Conservation (phyloP, 1,140 invertebrate genomes). For the Cydia fagiglandana region DNA sequence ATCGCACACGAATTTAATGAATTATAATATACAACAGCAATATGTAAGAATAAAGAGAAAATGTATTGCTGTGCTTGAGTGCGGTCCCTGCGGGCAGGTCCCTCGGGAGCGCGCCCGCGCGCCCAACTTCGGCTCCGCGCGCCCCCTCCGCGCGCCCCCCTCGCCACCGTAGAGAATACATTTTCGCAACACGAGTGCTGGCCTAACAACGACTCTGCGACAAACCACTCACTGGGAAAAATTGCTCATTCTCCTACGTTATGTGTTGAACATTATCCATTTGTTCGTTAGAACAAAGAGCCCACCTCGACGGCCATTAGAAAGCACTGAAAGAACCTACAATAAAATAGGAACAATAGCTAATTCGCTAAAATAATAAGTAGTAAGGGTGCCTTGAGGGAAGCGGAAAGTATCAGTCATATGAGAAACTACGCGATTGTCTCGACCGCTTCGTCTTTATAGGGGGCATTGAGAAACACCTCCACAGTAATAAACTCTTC, state of each 20-base stretch:
- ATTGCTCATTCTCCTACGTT: slow-evolving; percentile 68
- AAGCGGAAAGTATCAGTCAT: slow-evolving; percentile 34
- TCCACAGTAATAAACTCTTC: slow-evolving; percentile 18
- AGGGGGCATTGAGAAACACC: slow-evolving; percentile 17
- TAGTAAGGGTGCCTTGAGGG: slow-evolving; percentile 56
- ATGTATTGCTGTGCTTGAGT: slow-evolving; percentile 45
- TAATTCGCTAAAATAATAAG: slow-evolving; percentile 48
- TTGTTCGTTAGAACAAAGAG: slow-evolving; percentile 50
- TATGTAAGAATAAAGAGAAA: slow-evolving; percentile 19
- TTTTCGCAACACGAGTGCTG: slow-evolving; percentile 74
- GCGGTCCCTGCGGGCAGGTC: slow-evolving; percentile 63
- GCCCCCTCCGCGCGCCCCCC: slow-evolving; percentile 51
- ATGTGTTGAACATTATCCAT: slow-evolving; percentile 40
- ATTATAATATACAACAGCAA: background rate
- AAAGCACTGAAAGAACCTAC: slow-evolving; percentile 46
- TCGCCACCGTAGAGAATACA: slow-evolving; percentile 71
- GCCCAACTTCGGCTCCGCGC: slow-evolving; percentile 73
- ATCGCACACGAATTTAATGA: background rate
- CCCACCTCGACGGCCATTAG: slow-evolving; percentile 33
- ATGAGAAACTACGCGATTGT: slow-evolving; percentile 24
- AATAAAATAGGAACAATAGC: slow-evolving; percentile 60
- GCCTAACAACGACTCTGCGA: slow-evolving; percentile 73
- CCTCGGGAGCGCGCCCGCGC: slow-evolving; percentile 69
- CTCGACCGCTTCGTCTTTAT: slow-evolving; percentile 6
- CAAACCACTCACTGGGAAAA: slow-evolving; percentile 68